Evolutionary conservation across 1,140 invertebrate species (phyloP).

Genomic region (Brachionus manjavacas): DNA sequence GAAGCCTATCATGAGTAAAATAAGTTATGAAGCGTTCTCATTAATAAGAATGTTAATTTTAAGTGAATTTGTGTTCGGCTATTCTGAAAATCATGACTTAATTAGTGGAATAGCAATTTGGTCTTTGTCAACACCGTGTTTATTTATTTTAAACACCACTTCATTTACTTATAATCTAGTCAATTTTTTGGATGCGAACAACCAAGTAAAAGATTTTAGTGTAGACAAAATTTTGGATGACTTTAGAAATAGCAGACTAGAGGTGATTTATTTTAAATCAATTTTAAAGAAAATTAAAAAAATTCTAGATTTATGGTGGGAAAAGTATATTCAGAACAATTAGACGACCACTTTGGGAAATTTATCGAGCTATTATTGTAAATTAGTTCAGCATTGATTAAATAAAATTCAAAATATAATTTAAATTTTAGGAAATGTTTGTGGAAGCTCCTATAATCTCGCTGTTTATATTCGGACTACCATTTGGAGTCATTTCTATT

Average conservation of each 20-base stretch:
- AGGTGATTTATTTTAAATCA: neutral
- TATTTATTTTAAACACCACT: slow-evolving; percentile 25
- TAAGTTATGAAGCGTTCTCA: no score
- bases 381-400: no score
- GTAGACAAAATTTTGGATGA: slow-evolving; percentile 21
- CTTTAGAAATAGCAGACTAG: neutral
- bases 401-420: neutral
- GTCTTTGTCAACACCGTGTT: neutral
- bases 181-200: neutral
- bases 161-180: slow-evolving; percentile 10
- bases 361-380: slow-evolving; percentile 15
- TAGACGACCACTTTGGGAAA: slow-evolving; percentile 34
- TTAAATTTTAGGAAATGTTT: slow-evolving; percentile 23
- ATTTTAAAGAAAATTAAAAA: neutral
- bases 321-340: neutral
- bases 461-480: slow-evolving; percentile 35
- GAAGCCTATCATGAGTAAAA: slow-evolving; percentile 8
- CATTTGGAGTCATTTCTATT: slow-evolving; percentile 13
- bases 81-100: slow-evolving; percentile 4
- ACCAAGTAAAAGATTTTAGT: neutral
- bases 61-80: slow-evolving; percentile 35
- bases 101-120: slow-evolving; percentile 40
- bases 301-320: neutral
- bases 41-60: neutral
- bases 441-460: slow-evolving; percentile 40